Evolutionary conservation across 2,888 invertebrate species (phyloP).

Genomic region (Liposcelis brunnea): DNA sequence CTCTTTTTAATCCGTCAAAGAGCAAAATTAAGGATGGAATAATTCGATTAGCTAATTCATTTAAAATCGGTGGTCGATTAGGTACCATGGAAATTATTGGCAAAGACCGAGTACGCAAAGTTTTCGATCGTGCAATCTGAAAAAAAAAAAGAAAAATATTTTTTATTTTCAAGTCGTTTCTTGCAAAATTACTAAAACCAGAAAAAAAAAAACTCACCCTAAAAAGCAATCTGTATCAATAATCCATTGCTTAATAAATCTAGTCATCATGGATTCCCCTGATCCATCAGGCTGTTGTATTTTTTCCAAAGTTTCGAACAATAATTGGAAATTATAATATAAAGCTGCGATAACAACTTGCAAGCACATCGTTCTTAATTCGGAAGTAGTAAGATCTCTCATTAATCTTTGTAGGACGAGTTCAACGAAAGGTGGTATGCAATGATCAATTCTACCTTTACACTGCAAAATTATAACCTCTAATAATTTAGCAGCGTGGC

Average conservation of each 20-base stretch:
- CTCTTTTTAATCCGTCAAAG: slow-evolving; percentile 85
- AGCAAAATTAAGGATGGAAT: slow-evolving; percentile 77
- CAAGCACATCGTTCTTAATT: slow-evolving; percentile 79
- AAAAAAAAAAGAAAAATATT: slow-evolving; percentile 15
- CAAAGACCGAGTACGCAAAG: slow-evolving; percentile 87
- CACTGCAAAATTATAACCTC: slow-evolving; percentile 94
- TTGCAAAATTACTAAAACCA: no score
- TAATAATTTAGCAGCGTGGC: slow-evolving; percentile 90
- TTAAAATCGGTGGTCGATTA: slow-evolving; percentile 47
- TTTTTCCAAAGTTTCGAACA: slow-evolving; percentile 68
- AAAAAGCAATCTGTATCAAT: slow-evolving; percentile 91
- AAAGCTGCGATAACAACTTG: slow-evolving; percentile 91
- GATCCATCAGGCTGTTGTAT: slow-evolving; percentile 48
- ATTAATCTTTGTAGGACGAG: slow-evolving; percentile 73
- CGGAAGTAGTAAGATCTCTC: slow-evolving; percentile 80
- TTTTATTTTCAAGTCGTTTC: not conserved
- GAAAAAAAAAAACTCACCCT: slow-evolving; percentile 41
- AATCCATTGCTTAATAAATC: slow-evolving; percentile 93
- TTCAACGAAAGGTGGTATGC: slow-evolving; percentile 78
- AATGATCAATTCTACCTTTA: slow-evolving; percentile 70
- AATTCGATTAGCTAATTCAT: slow-evolving; percentile 59
- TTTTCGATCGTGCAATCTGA: slow-evolving; percentile 78
- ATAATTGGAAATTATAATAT: slow-evolving; percentile 71
- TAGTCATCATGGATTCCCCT: slow-evolving; percentile 64
- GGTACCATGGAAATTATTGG: slow-evolving; percentile 62